phyloP scores from a whole-genome alignment of 2,113 vertebrate species.

The Thryonomys swinderianus region DNA sequence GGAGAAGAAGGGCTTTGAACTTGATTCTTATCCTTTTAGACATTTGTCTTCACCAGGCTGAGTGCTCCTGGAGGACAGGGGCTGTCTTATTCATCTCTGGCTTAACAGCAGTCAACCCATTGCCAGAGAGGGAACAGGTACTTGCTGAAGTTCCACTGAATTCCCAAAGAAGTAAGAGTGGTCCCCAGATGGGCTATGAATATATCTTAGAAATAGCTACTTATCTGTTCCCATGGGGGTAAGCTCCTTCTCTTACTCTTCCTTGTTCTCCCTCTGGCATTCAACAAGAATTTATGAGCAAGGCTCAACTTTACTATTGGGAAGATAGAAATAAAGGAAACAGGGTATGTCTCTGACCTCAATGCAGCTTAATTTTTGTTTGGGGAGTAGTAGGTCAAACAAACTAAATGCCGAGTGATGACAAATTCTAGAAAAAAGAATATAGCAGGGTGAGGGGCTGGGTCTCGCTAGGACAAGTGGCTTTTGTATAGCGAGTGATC shows the following conservation, averaged over 20 bases:
- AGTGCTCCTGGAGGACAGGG: neutral
- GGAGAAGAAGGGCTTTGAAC: neutral
- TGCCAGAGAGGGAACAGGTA: neutral
- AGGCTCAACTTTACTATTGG: neutral
- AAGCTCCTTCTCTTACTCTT: neutral
- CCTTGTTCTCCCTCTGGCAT: neutral
- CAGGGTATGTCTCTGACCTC: neutral
- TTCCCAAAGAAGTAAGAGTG: neutral
- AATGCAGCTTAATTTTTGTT: neutral
- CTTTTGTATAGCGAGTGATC: neutral
- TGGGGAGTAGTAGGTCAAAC: neutral
- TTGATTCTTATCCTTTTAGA: neutral
- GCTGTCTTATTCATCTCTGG: neutral
- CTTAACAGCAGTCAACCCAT: neutral
- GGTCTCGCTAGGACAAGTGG: neutral
- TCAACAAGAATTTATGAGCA: neutral
- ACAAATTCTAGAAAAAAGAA: neutral
- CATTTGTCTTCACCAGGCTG: neutral
- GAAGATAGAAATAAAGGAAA: neutral
- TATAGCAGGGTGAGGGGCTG: neutral
- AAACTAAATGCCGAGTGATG: neutral
- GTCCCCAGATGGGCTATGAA: neutral
- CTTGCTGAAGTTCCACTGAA: constrained; percentile 25
- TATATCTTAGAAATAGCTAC: neutral
- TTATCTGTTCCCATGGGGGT: neutral